phyloP scores from a whole-genome alignment of 2,888 invertebrate genomes.

The Exocentrus adspersus region DNA sequence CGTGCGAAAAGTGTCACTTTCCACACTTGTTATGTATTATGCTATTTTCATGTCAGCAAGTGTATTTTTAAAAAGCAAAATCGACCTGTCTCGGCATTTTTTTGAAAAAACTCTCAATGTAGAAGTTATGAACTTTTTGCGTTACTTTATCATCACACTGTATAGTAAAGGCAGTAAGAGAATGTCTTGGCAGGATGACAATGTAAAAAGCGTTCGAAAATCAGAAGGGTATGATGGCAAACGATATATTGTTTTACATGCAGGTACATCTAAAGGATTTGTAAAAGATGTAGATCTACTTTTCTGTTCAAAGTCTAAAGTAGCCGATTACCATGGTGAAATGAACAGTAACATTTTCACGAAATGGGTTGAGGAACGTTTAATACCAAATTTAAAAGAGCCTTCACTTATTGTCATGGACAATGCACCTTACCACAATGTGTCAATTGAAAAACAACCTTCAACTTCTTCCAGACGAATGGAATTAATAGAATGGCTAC shows the following conservation, averaged over 20 bases:
- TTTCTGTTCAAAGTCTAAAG: constrained; percentile 5
- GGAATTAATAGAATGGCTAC: neutral
- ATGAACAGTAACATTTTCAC: constrained; percentile 23
- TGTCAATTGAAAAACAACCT: neutral
- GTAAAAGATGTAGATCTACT: neutral
- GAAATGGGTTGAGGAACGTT: constrained; percentile 25
- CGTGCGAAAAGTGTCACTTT: too few relatives aligned
- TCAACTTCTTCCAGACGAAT: neutral
- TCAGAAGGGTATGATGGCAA: constrained; percentile 10
- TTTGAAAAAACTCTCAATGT: too few relatives aligned
- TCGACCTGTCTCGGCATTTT: too few relatives aligned
- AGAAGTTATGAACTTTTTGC: too few relatives aligned
- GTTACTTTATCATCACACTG: too few relatives aligned
- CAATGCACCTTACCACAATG: neutral
- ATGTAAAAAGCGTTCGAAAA: constrained; percentile 17
- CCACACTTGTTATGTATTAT: too few relatives aligned
- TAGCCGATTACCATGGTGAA: constrained; percentile 13
- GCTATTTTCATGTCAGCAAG: too few relatives aligned
- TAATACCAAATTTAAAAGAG: constrained; percentile 8
- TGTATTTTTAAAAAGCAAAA: too few relatives aligned
- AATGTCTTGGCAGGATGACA: constrained; percentile 10
- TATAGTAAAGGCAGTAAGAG: neutral
- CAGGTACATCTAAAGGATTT: neutral
- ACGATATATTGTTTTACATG: constrained; percentile 13
- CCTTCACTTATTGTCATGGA: constrained; percentile 8